Conservation (phyloP, 2,797 vertebrate genomes). For the Allobates femoralis region DNA sequence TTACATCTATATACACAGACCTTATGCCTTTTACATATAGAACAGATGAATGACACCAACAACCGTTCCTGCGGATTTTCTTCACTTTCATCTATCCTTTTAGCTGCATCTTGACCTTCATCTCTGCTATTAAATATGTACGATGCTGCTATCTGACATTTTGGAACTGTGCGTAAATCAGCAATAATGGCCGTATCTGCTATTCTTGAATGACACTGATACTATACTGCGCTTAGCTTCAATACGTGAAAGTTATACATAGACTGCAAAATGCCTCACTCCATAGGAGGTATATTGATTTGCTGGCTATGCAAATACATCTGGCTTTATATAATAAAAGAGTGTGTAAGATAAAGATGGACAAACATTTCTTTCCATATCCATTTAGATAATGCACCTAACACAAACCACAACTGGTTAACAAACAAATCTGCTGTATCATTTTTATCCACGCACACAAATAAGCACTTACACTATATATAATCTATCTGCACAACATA, state of each 20-base stretch:
- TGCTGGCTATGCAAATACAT: constrained; percentile 39
- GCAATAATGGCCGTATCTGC: constrained; percentile 23
- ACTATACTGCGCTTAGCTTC: constrained; percentile 5
- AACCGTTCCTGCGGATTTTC: not conserved
- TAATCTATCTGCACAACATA: not conserved
- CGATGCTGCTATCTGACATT: constrained; percentile 32
- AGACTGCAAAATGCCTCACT: constrained; percentile 18
- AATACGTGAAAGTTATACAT: constrained; percentile 18
- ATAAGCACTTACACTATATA: not conserved
- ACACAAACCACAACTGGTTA: not conserved
- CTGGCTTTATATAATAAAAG: constrained; percentile 20
- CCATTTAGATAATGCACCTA: constrained; percentile 7
- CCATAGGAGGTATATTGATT: constrained; percentile 42
- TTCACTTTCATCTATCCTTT: not conserved
- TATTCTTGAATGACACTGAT: not conserved
- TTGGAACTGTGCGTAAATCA: constrained; percentile 51
- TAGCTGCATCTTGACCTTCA: not conserved
- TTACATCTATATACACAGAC: not conserved
- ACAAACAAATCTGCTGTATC: not conserved
- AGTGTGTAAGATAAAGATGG: not conserved
- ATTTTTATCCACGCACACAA: not conserved
- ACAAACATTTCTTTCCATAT: not conserved
- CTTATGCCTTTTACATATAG: not conserved
- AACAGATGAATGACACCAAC: not conserved
- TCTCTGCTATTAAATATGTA: constrained; percentile 30